These are phyloP conservation scores for Ataeniobius toweri DNA, from an alignment of 2,797 vertebrate species.

Conservation along the genomic window DNA sequence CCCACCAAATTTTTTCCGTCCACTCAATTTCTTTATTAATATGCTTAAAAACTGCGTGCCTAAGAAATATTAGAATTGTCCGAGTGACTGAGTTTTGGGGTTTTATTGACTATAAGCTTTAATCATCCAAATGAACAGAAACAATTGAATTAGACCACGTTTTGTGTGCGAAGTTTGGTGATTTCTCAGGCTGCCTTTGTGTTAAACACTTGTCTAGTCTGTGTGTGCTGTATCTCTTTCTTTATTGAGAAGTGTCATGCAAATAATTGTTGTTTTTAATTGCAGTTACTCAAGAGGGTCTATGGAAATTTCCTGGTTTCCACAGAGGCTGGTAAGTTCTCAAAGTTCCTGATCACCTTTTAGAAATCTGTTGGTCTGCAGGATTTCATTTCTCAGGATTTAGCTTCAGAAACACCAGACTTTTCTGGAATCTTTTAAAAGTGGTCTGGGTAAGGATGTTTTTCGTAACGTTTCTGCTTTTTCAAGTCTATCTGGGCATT, in stretches of 20 bases:
- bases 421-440: no score
- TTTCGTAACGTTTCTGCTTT: no score
- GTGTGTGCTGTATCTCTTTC: not conserved
- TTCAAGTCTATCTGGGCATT: no score
- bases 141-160: not conserved
- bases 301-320: constrained; percentile 91
- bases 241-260: not conserved
- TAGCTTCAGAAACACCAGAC: no score
- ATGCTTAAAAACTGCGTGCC: not conserved
- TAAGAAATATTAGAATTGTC: no score
- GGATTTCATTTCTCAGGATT: no score
- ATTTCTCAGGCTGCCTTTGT: not conserved
- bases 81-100: not conserved
- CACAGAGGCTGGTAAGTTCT: constrained; percentile 87
- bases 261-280: constrained; percentile 35
- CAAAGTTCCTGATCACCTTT: not conserved
- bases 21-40: not conserved
- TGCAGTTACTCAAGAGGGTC: constrained; percentile 92
- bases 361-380: not conserved
- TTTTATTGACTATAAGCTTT: not conserved
- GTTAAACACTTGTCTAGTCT: not conserved
- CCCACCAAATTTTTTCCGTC: not conserved
- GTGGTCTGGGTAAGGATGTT: no score
- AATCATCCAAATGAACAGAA: not conserved
- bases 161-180: no score